Evolutionary conservation across 2,113 vertebrate species (phyloP), one percentile per base, ranked within the genome.

Genomic region (Albula glossodonta): DNA sequence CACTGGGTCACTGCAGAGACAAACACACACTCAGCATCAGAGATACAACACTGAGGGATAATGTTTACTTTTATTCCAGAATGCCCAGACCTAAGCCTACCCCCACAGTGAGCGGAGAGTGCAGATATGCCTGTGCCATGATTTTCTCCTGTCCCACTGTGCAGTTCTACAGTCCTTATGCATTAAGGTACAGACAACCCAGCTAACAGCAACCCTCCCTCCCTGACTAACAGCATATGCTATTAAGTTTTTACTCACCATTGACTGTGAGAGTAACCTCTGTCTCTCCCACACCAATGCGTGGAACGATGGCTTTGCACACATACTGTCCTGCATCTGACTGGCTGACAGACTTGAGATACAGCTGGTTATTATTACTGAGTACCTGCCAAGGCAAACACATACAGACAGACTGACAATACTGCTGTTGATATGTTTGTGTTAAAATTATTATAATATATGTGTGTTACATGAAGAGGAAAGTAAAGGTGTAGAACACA

Each of bases 311-410:
- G 95, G 98, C 98, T 87, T 99, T 97, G 94, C 98, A 99, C 86
- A 98, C 93, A 41, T 99, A 99, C 86, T 97, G 97, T 63, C 98
- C 98, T 0, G 97, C 97, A 0, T 99, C 98, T 0, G 94, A 93
- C 88, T 99, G 98, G 1, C 95, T 97, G 83, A 99, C 98, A 0
- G 97, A 95, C 94, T 99, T 99, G 87, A 99, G 89, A 87, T 96
- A 95, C 87, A 99, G 93, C 93, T 98, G 97, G 95, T 99, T 98
- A 91, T 97, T 98, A 94, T 99, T 99, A 94, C 98, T 99, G 81
- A 99, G 95, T 8, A 99, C 98, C 98, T 99, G 91, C 11, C 22
- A 12, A 90, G 77, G 51, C 81, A 78, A 91, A 56, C 52, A n/a
- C 80, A 81, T 0, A 79, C 15, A 82, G 0, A 15, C 48, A 79